These are phyloP conservation scores for Listronotus oregonensis DNA, from an alignment of 1,140 invertebrate genomes.

Conservation along the genomic window DNA sequence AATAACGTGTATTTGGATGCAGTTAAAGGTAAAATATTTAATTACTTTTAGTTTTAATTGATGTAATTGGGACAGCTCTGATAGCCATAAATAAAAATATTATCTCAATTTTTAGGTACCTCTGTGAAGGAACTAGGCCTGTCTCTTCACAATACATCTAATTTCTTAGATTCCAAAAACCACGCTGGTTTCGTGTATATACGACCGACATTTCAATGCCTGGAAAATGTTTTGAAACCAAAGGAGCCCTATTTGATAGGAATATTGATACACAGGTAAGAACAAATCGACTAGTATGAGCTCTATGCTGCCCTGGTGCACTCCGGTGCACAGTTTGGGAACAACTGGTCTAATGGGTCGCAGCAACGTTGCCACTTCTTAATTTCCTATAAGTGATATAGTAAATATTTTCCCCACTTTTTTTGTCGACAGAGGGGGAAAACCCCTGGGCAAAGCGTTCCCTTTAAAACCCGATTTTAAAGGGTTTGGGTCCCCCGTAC, in stretches of 20 bases:
- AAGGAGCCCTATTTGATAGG: constrained; percentile 79
- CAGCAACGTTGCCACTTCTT: no score
- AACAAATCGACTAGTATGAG: constrained; percentile 46
- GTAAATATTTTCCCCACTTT: no score
- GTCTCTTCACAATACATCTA: constrained; percentile 64
- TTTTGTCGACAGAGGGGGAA: constrained; percentile 68
- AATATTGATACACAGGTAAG: constrained; percentile 77
- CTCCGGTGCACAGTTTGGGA: no score
- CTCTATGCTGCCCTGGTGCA: no score
- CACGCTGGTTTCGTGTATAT: constrained; percentile 87
- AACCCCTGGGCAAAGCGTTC: constrained; percentile 86
- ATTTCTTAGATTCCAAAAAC: constrained; percentile 78
- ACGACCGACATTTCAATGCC: constrained; percentile 80
- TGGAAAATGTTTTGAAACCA: constrained; percentile 77
- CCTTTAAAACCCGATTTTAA: constrained; percentile 78
- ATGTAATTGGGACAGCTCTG: no score
- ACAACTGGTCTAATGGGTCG: no score
- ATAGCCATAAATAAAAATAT: no score
- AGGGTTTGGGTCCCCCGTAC: constrained; percentile 83
- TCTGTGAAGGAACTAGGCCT: constrained; percentile 76
- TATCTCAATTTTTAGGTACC: constrained; percentile 66
- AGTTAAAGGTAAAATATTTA: constrained; percentile 69
- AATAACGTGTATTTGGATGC: constrained; percentile 79
- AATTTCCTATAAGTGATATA: no score
- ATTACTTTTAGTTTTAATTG: no score